Conservation (phyloP, 2,113 vertebrate species). For the Periophthalmodon schlosseri region DNA sequence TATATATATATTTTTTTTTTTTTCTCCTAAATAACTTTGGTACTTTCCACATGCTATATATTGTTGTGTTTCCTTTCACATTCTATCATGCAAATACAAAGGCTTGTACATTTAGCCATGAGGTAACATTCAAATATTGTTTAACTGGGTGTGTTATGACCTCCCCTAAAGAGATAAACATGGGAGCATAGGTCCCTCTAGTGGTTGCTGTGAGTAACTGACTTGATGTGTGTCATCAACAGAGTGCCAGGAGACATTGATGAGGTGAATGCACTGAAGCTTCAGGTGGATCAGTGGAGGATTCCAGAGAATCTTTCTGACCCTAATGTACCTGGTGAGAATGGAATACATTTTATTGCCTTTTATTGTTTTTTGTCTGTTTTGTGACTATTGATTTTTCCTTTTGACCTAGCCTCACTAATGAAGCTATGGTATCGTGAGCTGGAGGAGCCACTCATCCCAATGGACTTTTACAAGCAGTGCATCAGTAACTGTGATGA, state of each 20-base stretch:
- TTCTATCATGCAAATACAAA: slow-evolving; percentile 35
- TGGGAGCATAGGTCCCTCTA: slow-evolving; percentile 53
- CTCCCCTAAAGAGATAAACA: not conserved
- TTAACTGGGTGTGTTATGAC: slow-evolving; percentile 28
- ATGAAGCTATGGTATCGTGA: slow-evolving; percentile 93
- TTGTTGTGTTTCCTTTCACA: slow-evolving; percentile 36
- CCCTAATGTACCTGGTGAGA: slow-evolving; percentile 86
- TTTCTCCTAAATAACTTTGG: not conserved
- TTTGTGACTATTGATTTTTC: not conserved
- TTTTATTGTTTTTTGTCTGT: not conserved
- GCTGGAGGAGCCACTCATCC: slow-evolving; percentile 89
- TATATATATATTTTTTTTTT: slow-evolving; percentile 12
- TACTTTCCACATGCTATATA: slow-evolving; percentile 12
- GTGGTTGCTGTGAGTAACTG: slow-evolving; percentile 57
- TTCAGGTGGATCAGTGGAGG: slow-evolving; percentile 92
- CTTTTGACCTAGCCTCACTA: slow-evolving; percentile 78
- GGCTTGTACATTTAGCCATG: slow-evolving; percentile 10
- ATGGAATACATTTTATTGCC: slow-evolving; percentile 2
- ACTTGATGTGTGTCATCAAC: slow-evolving; percentile 43
- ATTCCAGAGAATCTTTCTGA: slow-evolving; percentile 86
- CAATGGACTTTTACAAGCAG: slow-evolving; percentile 87
- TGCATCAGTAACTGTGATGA: slow-evolving; percentile 88
- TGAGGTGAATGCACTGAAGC: slow-evolving; percentile 89
- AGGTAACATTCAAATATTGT: slow-evolving; percentile 34
- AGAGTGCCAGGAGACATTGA: slow-evolving; percentile 92